Conservation (phyloP, 2,113 vertebrate species). For the Gnathonemus echidnorhynchus region DNA sequence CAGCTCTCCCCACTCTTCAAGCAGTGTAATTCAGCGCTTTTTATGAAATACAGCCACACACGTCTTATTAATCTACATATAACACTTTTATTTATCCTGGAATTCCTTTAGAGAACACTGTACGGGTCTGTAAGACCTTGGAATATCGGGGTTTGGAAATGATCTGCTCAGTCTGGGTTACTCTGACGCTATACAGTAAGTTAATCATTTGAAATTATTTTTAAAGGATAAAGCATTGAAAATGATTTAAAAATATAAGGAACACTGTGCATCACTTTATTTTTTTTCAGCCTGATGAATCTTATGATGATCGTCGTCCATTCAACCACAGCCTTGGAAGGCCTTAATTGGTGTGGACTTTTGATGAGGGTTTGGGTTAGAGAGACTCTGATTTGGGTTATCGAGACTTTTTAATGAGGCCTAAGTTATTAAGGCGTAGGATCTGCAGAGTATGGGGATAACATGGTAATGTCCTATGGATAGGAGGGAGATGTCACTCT, state of each 20-base stretch:
- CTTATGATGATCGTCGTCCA: not conserved
- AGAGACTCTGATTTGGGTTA: not conserved
- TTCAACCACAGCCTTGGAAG: not conserved
- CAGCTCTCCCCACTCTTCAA: not conserved
- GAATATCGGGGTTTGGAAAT: not conserved
- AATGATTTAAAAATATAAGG: not conserved
- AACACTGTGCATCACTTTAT: not conserved
- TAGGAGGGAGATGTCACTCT: not conserved
- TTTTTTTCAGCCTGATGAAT: not conserved
- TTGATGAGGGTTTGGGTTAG: not conserved
- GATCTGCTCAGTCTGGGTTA: not conserved
- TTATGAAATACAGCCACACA: not conserved
- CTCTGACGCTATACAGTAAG: not conserved
- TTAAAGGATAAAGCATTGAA: not conserved
- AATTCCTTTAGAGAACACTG: not conserved
- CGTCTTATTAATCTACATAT: not conserved
- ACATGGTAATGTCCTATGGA: not conserved
- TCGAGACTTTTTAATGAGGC: not conserved
- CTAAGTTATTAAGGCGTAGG: not conserved
- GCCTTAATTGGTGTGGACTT: not conserved
- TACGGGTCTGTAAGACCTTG: not conserved
- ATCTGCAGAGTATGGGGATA: not conserved
- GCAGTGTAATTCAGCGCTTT: not conserved
- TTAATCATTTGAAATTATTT: not conserved
- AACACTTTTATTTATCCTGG: not conserved